These are phyloP conservation scores for Acronicta alni DNA, from an alignment of 2,888 invertebrate genomes.

Conservation along the genomic window DNA sequence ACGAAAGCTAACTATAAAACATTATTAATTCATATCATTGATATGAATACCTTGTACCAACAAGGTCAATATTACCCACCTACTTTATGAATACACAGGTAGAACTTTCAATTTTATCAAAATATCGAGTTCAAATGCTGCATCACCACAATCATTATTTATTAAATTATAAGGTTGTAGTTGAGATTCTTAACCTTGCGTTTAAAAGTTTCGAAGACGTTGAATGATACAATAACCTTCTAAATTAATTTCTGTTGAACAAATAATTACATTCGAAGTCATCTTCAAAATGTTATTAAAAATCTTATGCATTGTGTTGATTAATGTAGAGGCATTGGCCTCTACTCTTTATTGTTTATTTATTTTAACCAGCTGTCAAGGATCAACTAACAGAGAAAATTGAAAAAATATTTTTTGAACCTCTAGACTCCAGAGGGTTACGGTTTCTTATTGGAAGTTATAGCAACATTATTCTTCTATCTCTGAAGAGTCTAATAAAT, in stretches of 20 bases:
- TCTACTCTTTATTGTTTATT: too few species aligned
- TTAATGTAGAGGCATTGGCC: too few species aligned
- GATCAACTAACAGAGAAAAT: too few species aligned
- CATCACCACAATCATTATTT: constrained; percentile 19
- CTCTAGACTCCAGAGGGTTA: too few species aligned
- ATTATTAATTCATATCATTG: constrained; percentile 12
- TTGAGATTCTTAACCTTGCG: constrained; percentile 43
- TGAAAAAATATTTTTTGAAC: too few species aligned
- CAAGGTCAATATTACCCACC: constrained; percentile 15
- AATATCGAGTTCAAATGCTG: constrained; percentile 23
- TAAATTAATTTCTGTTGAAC: constrained; percentile 34
- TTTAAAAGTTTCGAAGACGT: constrained; percentile 22
- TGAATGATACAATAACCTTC: constrained; percentile 29
- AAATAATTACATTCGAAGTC: neutral
- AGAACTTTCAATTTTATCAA: constrained; percentile 25
- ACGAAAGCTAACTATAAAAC: too few species aligned
- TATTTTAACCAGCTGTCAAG: too few species aligned
- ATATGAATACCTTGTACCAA: too few species aligned
- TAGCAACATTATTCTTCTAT: too few species aligned
- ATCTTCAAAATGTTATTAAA: neutral
- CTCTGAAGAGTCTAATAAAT: too few species aligned
- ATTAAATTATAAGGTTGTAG: constrained; percentile 29
- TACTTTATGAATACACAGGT: constrained; percentile 6
- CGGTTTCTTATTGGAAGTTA: too few species aligned
- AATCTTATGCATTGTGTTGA: too few species aligned